Conservation (phyloP, 2,797 vertebrate genomes). For the Alosa sapidissima region DNA sequence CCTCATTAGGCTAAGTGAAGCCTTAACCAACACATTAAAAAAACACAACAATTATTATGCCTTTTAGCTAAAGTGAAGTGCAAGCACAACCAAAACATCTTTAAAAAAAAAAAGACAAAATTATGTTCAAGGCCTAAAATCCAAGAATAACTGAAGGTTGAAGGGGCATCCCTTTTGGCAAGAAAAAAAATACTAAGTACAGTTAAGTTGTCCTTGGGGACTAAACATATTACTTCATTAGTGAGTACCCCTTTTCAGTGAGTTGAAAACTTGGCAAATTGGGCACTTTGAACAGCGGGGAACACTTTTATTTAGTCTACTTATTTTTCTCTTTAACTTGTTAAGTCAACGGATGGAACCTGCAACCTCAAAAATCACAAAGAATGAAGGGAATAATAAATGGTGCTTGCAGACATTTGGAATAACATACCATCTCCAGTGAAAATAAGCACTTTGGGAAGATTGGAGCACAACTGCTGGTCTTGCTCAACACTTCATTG, state of each 20-base stretch:
- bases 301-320: neutral
- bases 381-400: neutral
- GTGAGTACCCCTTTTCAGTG: neutral
- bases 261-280: neutral
- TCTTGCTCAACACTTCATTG: slow-evolving; percentile 29
- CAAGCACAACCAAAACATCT: neutral
- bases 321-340: neutral
- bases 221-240: neutral
- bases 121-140: neutral
- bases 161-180: neutral
- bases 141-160: neutral
- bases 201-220: neutral
- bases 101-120: slow-evolving; percentile 3
- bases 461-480: neutral
- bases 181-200: neutral
- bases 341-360: slow-evolving; percentile 16
- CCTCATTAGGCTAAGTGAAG: neutral
- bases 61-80: neutral
- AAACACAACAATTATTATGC: neutral
- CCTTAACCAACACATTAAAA: neutral
- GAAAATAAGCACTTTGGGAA: slow-evolving; percentile 26
- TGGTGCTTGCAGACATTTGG: neutral
- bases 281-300: neutral
- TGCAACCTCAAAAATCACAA: neutral
- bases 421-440: neutral